These are phyloP conservation scores for Monoplex corrugatus DNA, from an alignment of 2,888 invertebrate genomes.

Conservation along the genomic window DNA sequence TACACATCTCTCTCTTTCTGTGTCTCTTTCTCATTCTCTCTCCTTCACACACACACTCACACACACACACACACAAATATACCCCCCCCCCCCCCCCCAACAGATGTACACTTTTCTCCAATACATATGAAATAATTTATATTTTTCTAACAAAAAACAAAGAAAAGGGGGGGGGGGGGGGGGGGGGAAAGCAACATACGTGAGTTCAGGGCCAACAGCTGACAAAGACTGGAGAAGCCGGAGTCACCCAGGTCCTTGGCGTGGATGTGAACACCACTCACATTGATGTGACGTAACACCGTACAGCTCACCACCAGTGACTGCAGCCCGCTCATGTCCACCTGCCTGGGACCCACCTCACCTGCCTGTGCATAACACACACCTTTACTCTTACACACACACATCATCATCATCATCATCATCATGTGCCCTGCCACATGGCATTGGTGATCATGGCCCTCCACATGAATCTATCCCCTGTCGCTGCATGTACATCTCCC, in stretches of 20 bases:
- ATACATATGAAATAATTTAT: no score
- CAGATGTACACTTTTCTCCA: no score
- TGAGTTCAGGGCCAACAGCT: constrained; percentile 56
- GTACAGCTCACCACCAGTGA: constrained; percentile 65
- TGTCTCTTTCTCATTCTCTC: no score
- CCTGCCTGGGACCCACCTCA: constrained; percentile 40
- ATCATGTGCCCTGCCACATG: no score
- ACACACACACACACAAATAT: background rate
- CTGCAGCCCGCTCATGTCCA: constrained; percentile 68
- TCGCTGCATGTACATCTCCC: no score
- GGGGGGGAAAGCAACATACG: constrained; percentile 45
- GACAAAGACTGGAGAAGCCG: constrained; percentile 58
- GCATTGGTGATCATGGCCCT: no score
- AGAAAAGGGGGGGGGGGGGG: background rate
- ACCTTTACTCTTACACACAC: no score
- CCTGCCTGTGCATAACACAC: background rate
- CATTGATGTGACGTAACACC: constrained; percentile 70
- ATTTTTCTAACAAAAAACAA: no score
- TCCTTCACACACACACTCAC: no score
- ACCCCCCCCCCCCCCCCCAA: background rate
- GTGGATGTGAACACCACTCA: constrained; percentile 75
- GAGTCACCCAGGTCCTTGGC: constrained; percentile 54
- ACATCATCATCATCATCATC: no score
- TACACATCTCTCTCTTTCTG: no score
- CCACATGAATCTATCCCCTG: no score